Evolutionary conservation across 2,888 invertebrate genomes (phyloP).

Genomic region (Tolmerus cingulatus): DNA sequence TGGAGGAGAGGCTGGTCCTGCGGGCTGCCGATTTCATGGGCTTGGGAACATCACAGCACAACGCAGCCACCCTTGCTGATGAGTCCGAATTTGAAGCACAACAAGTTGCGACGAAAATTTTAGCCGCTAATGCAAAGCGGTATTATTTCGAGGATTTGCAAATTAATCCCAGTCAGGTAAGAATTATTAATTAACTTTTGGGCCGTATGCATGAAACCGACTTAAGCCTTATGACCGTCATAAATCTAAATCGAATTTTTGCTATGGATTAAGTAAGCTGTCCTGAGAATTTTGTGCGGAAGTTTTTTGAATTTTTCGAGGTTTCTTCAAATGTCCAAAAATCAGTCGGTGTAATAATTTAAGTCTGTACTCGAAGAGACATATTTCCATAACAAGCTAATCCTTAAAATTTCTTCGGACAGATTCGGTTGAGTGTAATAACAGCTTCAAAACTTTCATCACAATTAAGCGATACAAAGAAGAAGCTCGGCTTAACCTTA

Average conservation of each 20-base stretch:
- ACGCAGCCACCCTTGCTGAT: conserved; percentile 73
- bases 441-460: conserved; percentile 84
- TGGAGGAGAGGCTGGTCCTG: conserved; percentile 86
- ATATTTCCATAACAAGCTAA: neutral
- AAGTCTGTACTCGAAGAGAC: neutral
- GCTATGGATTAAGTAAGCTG: too few species aligned
- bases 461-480: conserved; percentile 81
- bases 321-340: too few species aligned
- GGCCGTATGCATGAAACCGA: too few species aligned
- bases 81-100: conserved; percentile 84
- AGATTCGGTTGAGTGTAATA: conserved; percentile 88
- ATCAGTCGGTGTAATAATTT: too few species aligned
- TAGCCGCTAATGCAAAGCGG: conserved; percentile 80
- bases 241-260: too few species aligned
- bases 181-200: conserved; percentile 47
- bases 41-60: conserved; percentile 68
- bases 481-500: conserved; percentile 84
- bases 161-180: conserved; percentile 78
- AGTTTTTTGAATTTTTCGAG: too few species aligned
- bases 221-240: too few species aligned
- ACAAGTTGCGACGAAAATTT: conserved; percentile 79
- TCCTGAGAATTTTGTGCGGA: too few species aligned
- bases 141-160: conserved; percentile 87
- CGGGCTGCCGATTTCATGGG: conserved; percentile 74
- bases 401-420: conserved; percentile 50